These are phyloP conservation scores for Rhinatrema bivittatum DNA, from an alignment of 2,797 vertebrate genomes.

Conservation along the genomic window DNA sequence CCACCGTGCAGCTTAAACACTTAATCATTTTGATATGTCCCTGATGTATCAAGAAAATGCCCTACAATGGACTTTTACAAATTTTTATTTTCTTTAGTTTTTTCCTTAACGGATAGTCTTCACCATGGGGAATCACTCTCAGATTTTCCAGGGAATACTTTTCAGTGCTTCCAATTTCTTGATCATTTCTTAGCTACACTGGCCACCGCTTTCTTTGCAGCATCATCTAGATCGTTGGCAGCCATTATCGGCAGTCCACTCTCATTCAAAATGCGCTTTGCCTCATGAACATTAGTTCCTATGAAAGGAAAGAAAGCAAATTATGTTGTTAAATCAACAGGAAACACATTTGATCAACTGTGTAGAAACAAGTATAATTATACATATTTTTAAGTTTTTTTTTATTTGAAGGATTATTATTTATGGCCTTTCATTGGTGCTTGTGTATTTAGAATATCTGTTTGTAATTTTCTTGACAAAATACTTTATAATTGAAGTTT, in stretches of 20 bases:
- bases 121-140: background rate
- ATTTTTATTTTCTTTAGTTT: too few species aligned
- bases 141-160: background rate
- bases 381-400: too few species aligned
- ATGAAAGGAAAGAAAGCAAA: background rate
- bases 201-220: conserved; percentile 86
- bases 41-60: too few species aligned
- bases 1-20: too few species aligned
- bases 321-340: background rate
- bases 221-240: conserved; percentile 86
- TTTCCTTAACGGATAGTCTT: conserved; percentile 20
- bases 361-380: background rate
- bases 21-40: too few species aligned
- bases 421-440: too few species aligned
- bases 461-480: too few species aligned
- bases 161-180: too few species aligned
- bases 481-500: too few species aligned
- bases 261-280: conserved; percentile 78
- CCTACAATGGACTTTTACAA: too few species aligned
- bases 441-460: too few species aligned
- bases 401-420: too few species aligned
- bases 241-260: conserved; percentile 86
- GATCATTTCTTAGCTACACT: conserved; percentile 74
- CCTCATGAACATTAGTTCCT: conserved; percentile 93
- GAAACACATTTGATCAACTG: background rate